These are phyloP conservation scores for Drosophila guanche DNA, from an alignment of 1,140 invertebrate species.

Conservation along the genomic window DNA sequence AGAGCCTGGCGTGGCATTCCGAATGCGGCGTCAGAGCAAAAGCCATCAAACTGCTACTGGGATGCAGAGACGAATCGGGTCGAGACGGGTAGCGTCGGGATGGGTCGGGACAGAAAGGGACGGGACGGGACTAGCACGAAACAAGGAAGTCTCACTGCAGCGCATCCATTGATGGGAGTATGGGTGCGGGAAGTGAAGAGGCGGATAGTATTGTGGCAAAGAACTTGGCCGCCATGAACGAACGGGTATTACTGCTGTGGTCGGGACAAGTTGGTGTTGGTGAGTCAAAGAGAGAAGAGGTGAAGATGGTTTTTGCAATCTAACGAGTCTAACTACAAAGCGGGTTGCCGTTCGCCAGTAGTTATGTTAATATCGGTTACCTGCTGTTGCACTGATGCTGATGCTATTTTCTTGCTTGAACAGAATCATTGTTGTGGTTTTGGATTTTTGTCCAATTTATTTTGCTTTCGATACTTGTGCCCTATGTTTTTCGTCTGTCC, in stretches of 20 bases:
- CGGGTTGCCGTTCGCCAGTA: conserved; percentile 61
- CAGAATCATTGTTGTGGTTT: conserved; percentile 29
- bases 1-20: conserved; percentile 2
- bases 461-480: conserved; percentile 48
- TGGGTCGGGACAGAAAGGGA: conserved; percentile 40
- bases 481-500: conserved; percentile 41
- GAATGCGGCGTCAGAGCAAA: conserved; percentile 55
- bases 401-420: conserved; percentile 27
- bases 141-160: conserved; percentile 74
- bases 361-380: conserved; percentile 75
- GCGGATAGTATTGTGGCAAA: conserved; percentile 65
- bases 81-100: no score
- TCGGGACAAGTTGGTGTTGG: conserved; percentile 35
- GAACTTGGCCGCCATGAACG: conserved; percentile 69
- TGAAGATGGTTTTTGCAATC: conserved; percentile 62
- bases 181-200: background rate
- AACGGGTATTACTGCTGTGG: conserved; percentile 44
- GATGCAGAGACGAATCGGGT: conserved; percentile 48
- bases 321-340: conserved; percentile 73
- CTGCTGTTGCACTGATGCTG: conserved; percentile 37
- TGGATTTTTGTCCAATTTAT: conserved; percentile 51
- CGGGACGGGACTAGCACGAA: conserved; percentile 67
- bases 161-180: conserved; percentile 39
- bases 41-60: conserved; percentile 77
- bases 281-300: background rate